These are phyloP conservation scores for Drosophila kurseongensis DNA, from an alignment of 1,140 invertebrate genomes.

Conservation along the genomic window DNA sequence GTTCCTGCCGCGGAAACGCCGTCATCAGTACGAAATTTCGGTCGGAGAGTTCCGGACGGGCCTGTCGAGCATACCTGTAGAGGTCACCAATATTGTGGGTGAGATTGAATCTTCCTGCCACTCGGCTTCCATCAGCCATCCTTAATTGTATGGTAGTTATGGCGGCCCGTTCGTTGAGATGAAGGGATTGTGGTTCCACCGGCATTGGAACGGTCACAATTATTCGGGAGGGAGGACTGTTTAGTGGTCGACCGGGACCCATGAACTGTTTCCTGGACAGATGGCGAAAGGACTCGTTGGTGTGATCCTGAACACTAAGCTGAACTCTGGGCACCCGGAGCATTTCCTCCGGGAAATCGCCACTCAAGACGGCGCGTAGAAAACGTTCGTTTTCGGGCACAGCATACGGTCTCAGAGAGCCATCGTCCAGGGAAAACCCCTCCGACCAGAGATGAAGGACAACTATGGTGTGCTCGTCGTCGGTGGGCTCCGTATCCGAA, in stretches of 20 bases:
- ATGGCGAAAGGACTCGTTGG: constrained; percentile 48
- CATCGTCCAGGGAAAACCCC: constrained; percentile 63
- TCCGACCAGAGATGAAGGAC: constrained; percentile 68
- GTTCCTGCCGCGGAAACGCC: constrained; percentile 50
- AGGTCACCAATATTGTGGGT: constrained; percentile 54
- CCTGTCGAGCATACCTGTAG: constrained; percentile 51
- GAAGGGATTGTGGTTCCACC: constrained; percentile 13
- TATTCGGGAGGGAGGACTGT: background rate
- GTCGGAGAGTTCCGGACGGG: constrained; percentile 43
- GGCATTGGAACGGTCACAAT: background rate
- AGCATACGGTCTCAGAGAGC: constrained; percentile 43
- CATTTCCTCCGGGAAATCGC: constrained; percentile 62
- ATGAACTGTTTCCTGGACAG: constrained; percentile 63
- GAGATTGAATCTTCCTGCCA: constrained; percentile 52
- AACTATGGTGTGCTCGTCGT: constrained; percentile 53
- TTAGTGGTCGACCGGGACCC: constrained; percentile 46
- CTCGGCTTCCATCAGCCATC: constrained; percentile 58
- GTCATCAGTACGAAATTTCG: constrained; percentile 55
- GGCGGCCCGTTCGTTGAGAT: constrained; percentile 17
- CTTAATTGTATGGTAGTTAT: constrained; percentile 55
- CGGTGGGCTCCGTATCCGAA: constrained; percentile 40
- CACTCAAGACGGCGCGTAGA: constrained; percentile 54
- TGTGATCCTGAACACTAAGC: constrained; percentile 61
- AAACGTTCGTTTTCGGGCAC: constrained; percentile 60
- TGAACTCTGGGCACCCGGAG: constrained; percentile 39